Evolutionary conservation across 2,797 vertebrate species (phyloP), one percentile per base, ranked within the genome.

Genomic region (Somateria mollissima): DNA sequence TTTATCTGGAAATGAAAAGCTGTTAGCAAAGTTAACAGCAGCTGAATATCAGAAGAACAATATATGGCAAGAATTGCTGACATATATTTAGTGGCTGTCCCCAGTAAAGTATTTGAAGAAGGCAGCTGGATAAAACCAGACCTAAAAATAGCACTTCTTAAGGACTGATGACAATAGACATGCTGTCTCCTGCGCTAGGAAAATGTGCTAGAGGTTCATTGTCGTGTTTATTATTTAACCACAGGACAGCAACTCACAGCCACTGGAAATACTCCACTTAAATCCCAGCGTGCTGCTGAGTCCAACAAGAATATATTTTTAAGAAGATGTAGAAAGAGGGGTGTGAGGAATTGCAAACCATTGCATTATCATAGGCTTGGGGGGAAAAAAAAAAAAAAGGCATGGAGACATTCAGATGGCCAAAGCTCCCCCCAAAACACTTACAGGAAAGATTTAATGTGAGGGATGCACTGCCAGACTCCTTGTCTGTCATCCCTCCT

Each of bases 201-300:
- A 83, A 89, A 90, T 22, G 19, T 36, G 36, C 41, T 8, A 16
- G 67, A 66, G 39, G 73, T 73, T 92, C 60, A 58, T 36, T 88
- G 64, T 53, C 4, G 6, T 72, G 51, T 90, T 82, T 85, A 64
- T 89, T 87, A 76, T 84, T 96, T 91, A 79, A 74, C 74, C 16
- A 6, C 81, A 87, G 77, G 82, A 54, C 34, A 75, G 39, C 39
- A 3, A 79, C 77, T 83, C 73, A 49, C 37, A 92, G 78, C 22
- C 57, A 19, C 76, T 60, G 73, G 60, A 90, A 92, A 70, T 30
- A 90, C 75, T 71, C 83, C 54, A 34, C 65, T 36, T 66, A 70
- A 37, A 32, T 37, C 70, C 62, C 70, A 82, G 57, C 8, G 20
- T 4, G 49, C 37, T 54, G 73, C 65, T 6, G 64, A 83, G 27